phyloP scores from a whole-genome alignment of 2,113 vertebrate genomes.

The Podarcis cretensis region DNA sequence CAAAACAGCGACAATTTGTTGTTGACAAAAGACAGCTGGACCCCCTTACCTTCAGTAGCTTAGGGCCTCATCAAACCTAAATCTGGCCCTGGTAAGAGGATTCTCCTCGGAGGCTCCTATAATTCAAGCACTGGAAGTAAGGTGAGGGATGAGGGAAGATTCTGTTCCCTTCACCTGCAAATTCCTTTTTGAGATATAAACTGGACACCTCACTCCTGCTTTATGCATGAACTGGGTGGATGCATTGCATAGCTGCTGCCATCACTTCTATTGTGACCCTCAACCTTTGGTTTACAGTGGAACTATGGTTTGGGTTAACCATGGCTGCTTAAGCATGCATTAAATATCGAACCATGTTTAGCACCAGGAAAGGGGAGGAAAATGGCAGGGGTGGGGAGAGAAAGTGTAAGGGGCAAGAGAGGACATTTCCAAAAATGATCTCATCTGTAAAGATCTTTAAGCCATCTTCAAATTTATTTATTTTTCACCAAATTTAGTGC shows the following conservation, averaged over 20 bases:
- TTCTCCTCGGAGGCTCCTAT: background rate
- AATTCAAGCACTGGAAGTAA: background rate
- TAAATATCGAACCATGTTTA: background rate
- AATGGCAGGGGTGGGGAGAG: background rate
- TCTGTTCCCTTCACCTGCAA: background rate
- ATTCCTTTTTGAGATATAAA: background rate
- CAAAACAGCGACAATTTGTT: too few relatives aligned
- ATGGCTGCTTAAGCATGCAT: background rate
- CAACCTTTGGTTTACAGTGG: background rate
- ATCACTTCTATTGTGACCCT: background rate
- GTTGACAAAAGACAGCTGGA: too few relatives aligned
- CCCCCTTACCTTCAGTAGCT: too few relatives aligned
- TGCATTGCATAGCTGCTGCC: background rate
- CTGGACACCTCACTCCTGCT: background rate
- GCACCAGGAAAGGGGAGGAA: too few relatives aligned
- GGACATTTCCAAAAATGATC: background rate
- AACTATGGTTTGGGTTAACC: background rate
- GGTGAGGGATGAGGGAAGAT: background rate
- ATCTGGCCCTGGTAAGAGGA: too few relatives aligned
- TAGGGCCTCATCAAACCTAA: too few relatives aligned
- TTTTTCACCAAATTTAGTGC: background rate
- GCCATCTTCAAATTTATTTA: background rate
- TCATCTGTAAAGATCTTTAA: background rate
- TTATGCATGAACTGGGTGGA: too few relatives aligned
- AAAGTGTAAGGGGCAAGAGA: background rate